Percentiles rank a stretch among this genome's conserved stretches.
Evolutionary conservation across 2,888 invertebrate genomes (phyloP).

Genomic region (Thera obeliscata): DNA sequence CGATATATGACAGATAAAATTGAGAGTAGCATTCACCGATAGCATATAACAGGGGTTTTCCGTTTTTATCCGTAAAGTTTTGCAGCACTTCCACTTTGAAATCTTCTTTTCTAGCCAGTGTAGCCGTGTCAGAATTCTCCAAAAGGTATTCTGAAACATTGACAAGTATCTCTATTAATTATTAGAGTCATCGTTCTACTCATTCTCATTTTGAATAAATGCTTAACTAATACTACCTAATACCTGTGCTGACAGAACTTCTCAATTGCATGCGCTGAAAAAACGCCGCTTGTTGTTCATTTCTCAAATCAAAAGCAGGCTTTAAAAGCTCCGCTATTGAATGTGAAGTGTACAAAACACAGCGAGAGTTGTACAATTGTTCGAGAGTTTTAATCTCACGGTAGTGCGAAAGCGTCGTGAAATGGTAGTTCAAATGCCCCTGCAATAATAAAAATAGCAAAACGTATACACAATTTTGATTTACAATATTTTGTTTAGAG

Average conservation of each 20-base stretch:
- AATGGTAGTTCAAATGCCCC: conserved; percentile 60
- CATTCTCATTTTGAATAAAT: background rate
- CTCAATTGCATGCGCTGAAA: conserved; percentile 9
- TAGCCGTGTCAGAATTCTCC: conserved; percentile 36
- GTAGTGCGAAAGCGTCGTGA: conserved; percentile 51
- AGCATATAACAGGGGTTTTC: conserved; percentile 48
- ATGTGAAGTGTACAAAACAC: conserved; percentile 47
- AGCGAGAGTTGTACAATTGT: conserved; percentile 44
- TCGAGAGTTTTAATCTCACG: conserved; percentile 46
- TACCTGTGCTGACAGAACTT: background rate
- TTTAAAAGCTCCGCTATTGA: conserved; percentile 45
- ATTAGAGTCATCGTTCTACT: background rate
- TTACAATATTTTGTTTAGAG: background rate
- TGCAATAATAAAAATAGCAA: conserved; percentile 38
- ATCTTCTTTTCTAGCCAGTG: conserved; percentile 53
- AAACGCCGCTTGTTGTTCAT: conserved; percentile 36
- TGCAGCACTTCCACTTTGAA: conserved; percentile 45
- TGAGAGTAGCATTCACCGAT: conserved; percentile 53
- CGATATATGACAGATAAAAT: conserved; percentile 56
- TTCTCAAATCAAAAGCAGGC: conserved; percentile 28
- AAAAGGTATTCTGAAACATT: conserved; percentile 44
- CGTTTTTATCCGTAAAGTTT: conserved; percentile 43
- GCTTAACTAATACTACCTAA: background rate
- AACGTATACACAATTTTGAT: background rate
- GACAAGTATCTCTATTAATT: background rate